Percentiles rank a stretch among this genome's conserved stretches.
Evolutionary conservation across 1,140 invertebrate species (phyloP).

Genomic region (Helicorthomorpha holstii): DNA sequence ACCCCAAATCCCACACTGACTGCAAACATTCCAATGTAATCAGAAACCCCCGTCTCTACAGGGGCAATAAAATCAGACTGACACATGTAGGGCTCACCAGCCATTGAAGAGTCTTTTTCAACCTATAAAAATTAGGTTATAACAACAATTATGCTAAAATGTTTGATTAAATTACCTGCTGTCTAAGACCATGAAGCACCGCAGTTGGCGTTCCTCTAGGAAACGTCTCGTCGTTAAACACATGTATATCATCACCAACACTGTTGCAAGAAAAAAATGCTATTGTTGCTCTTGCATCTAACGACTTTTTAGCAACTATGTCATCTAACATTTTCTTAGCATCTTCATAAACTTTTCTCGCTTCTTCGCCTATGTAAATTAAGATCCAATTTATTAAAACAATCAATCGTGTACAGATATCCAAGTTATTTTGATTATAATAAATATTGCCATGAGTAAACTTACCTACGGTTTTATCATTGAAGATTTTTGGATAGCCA

Average conservation of each 20-base stretch:
- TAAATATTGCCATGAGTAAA: conserved; percentile 13
- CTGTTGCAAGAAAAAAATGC: conserved; percentile 35
- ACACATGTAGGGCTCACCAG: conserved; percentile 19
- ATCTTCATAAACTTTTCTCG: conserved; percentile 36
- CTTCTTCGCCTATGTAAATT: conserved; percentile 18
- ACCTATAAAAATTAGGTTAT: conserved; percentile 27
- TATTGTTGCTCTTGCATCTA: conserved; percentile 32
- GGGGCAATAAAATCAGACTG: conserved; percentile 44
- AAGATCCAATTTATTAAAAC: no score
- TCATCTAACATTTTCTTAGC: conserved; percentile 35
- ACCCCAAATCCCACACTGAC: conserved; percentile 36
- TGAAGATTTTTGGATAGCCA: conserved; percentile 40
- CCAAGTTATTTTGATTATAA: not conserved
- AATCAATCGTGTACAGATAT: no score
- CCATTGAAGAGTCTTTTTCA: conserved; percentile 20
- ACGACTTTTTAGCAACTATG: conserved; percentile 25
- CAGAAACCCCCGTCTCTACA: conserved; percentile 26
- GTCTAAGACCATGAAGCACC: conserved; percentile 32
- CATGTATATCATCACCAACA: conserved; percentile 33
- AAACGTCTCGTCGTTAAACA: conserved; percentile 26
- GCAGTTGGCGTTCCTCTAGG: conserved; percentile 19
- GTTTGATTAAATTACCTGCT: conserved; percentile 26
- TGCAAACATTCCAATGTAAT: conserved; percentile 43
- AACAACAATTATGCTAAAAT: conserved; percentile 27
- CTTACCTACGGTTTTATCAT: conserved; percentile 37